Evolutionary conservation across 2,888 invertebrate genomes (phyloP), one percentile per base, ranked within the genome.

Genomic region (Labia minor): DNA sequence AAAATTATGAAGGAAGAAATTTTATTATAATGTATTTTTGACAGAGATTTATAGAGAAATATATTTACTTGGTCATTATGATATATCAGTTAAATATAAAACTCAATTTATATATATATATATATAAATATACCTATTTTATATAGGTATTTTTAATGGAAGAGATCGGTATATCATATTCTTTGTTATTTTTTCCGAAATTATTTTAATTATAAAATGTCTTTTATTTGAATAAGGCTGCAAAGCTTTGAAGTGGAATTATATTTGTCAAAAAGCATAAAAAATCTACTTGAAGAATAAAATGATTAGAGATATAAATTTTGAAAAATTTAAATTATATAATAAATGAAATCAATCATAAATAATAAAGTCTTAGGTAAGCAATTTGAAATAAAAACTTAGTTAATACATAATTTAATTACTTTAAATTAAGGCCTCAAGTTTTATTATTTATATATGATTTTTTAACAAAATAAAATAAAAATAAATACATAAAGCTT

Each of bases 1-100:
- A 66, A 66, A 64, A 64, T 64, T 66, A 66, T 66, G 66, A 37
- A 66, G 33, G 49, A 26, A 26, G 26, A 26, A 26, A 6, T 8
- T 6, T 26, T 26, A 26, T 8, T 26, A 3, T 26, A 26, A 6
- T 6, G 8, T 26, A 14, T 8, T 10, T 11, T 2, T 49, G 49
- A 49, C 49, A 49, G 14, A 16, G 16, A 49, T 49, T 49, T 16
- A 16, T n/a, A 16, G 49, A 49, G 49, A 49, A 4, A 49, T n/a
- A 49, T 3, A 49, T 49, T 49, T 16, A 49, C 3, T 49, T 49
- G 49, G 49, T 49, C 49, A 49, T 49, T 4, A 49, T 49, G n/a
- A 16, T 49, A 49, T 49, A 26, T 49, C 49, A 49, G 49, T 49
- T 49, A 4, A 11, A n/a, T 49, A 49, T 49, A 11, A 49, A 49